Base-by-base conservation (phyloP, 2,113 vertebrate genomes). In the Aviceda subcristata region DNA sequence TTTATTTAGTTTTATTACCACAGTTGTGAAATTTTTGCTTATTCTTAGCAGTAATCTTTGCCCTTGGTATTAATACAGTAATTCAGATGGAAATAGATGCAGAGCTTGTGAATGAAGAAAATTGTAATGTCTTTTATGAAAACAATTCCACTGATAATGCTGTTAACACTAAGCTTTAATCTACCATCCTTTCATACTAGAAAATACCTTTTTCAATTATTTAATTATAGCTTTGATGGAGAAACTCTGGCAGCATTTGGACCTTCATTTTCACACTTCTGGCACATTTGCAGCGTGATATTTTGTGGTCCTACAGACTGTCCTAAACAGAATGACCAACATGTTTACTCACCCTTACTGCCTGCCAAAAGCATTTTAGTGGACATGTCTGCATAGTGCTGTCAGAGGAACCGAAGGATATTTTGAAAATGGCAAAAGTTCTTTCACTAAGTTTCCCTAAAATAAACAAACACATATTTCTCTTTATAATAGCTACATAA, bases 341-440 rank as follows among this genome's bases (percentile, higher is more conserved):
- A 50, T 9, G 36, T 64, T 67, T 87, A 88, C 98, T 97, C 78
- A 98, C 98, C 95, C 55, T 96, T 82, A 71, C 97, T 98, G 38
- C 96, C 97, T 50, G 97, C 93, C 88, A 98, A 66, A 48, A 98
- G 97, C 59, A 96, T 62, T 79, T 95, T 94, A 72, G 74, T 39
- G 46, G 95, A 97, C 17, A 62, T 60, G n/a, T 98, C 97, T 22
- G 96, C 94, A 91, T 14, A 98, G 45, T 1, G 90, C 90, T 24
- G 97, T 98, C 89, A 98, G 87, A 81, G 98, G 94, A 97, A 97
- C 97, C 82, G 97, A 88, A 26, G 97, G 83, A 56, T 96, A 87
- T 55, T 98, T 97, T 43, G 97, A 97, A 96, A 98, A 98, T 72
- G 97, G 98, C 36, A 96, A 39, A 79, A 98, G 84, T 89, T 98